Evolutionary conservation across 2,797 vertebrate species (phyloP), one percentile per base, ranked within the genome.

Genomic region (Lindbergichthys nudifrons): DNA sequence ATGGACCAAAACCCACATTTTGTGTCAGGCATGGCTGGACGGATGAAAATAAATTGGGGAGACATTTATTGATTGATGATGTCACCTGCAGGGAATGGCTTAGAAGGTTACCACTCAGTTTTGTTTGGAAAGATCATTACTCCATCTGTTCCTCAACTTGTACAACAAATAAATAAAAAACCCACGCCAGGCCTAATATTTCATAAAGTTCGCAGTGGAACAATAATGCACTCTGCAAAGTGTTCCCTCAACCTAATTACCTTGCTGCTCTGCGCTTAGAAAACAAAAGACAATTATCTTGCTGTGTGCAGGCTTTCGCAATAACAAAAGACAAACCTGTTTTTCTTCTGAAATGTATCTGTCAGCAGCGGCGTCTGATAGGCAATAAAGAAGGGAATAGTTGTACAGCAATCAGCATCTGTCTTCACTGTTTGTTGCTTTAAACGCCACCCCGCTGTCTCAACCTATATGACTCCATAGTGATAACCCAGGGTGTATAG

Each of bases 151-250:
- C 69, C 77, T 78, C 63, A 65, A 8, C 30, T 81, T 83, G 84
- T 87, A 36, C 4, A 36, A 36, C 2, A 36, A 36, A 36, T 9
- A 36, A 36, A 36, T 9, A 36, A 36, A 87, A 90, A 88, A 86
- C 79, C 87, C 80, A 81, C 79, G 60, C 11, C 80, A 3, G 79
- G 68, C 82, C 82, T 75, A 89, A 90, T 90, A 88, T 92, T 92
- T 91, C 90, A 92, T 93, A 92, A 93, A 93, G 91, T 92, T 92
- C 87, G 88, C 88, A 78, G 88, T 80, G 86, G 85, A 93, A 92
- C 90, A 92, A 92, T 92, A 92, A 90, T 84, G 85, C 88, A 80
- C 85, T 91, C 87, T 73, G 84, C 86, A 84, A 91, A 91, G 81
- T 83, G 88, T 92, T 91, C 87, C 65, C 85, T 75, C 86, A 84